Conservation (phyloP, 2,797 vertebrate species). For the Dryobates pubescens region DNA sequence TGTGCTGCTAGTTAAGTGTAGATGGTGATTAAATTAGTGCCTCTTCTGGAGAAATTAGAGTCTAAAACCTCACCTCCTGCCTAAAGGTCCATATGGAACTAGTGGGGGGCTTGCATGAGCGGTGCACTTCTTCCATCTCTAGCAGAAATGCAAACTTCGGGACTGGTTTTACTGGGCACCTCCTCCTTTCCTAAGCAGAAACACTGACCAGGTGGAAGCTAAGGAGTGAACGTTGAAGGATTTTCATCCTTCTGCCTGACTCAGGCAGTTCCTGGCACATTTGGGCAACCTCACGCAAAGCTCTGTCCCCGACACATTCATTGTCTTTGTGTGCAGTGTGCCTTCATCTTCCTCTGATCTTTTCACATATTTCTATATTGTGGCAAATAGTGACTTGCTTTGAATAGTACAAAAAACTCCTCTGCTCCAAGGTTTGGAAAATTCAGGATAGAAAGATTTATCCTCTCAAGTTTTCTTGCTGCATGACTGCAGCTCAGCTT, state of each 20-base stretch:
- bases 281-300: neutral
- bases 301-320: neutral
- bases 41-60: neutral
- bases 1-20: neutral
- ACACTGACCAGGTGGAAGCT: neutral
- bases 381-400: neutral
- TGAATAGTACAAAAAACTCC: neutral
- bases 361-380: neutral
- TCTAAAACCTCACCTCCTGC: neutral
- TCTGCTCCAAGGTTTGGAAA: neutral
- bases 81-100: neutral
- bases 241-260: neutral
- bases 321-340: neutral
- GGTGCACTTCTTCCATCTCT: neutral
- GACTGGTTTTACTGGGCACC: neutral
- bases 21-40: neutral
- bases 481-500: neutral
- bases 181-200: neutral
- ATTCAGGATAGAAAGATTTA: neutral
- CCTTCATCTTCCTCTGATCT: neutral
- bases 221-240: neutral
- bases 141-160: neutral
- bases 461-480: neutral
- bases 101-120: neutral
- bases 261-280: neutral